Evolutionary conservation across 2,797 vertebrate species (phyloP).

Genomic region (Emydoidea blandingii): DNA sequence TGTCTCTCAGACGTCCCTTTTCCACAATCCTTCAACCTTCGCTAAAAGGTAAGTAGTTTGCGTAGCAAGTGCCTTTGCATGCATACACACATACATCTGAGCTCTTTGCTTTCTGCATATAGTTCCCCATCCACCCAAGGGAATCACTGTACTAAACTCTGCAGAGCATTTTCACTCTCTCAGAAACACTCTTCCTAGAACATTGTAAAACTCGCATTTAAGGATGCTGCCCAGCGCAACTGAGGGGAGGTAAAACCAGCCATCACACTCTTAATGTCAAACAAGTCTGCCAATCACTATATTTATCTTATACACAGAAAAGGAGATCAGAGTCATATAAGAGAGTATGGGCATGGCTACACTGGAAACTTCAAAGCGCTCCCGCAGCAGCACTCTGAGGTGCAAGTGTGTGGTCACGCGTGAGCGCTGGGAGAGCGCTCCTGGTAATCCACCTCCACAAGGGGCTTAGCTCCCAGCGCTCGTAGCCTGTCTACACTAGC

Average conservation of each 20-base stretch:
- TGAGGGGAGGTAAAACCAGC: neutral
- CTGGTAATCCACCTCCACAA: too few species aligned
- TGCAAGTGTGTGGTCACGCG: too few species aligned
- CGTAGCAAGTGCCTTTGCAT: neutral
- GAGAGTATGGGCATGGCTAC: neutral
- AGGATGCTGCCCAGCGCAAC: neutral
- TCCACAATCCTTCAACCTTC: neutral
- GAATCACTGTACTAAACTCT: neutral
- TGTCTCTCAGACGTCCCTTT: neutral
- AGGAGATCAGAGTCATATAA: neutral
- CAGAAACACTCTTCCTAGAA: neutral
- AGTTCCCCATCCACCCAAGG: neutral
- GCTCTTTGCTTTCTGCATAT: neutral
- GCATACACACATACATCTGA: neutral
- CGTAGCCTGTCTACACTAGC: too few species aligned
- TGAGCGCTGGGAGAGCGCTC: too few species aligned
- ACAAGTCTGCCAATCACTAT: neutral
- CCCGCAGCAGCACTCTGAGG: too few species aligned
- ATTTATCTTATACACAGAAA: neutral
- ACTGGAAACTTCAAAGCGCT: too few species aligned
- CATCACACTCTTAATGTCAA: neutral
- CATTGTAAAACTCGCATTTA: neutral
- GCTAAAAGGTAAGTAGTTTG: neutral
- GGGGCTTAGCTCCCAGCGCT: too few species aligned
- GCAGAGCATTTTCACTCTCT: neutral